A percentile compares a stretch with the other conserved stretches of the same genome.
phyloP scores from a whole-genome alignment of 2,888 invertebrate genomes.

The Eupithecia insigniata region DNA sequence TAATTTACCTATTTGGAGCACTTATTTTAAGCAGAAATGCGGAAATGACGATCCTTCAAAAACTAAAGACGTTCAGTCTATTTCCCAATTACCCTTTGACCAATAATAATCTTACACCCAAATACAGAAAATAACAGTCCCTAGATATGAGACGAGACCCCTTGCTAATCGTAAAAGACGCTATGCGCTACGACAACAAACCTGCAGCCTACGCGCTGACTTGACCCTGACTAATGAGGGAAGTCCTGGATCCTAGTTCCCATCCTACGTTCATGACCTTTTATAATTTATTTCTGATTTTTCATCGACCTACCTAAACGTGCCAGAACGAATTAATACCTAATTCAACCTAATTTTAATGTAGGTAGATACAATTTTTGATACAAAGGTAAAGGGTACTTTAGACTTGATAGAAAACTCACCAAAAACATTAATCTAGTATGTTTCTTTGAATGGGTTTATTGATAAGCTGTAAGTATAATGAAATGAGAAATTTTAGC shows the following conservation, averaged over 20 bases:
- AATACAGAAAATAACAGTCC: too few relatives aligned
- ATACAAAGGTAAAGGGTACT: not conserved
- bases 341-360: not conserved
- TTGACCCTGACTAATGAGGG: conserved; percentile 22
- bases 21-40: too few relatives aligned
- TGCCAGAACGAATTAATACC: not conserved
- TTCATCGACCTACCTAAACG: not conserved
- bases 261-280: conserved; percentile 15
- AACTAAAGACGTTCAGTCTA: too few relatives aligned
- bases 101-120: too few relatives aligned
- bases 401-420: not conserved
- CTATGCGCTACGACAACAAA: not conserved
- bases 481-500: not conserved
- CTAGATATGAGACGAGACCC: not conserved
- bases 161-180: not conserved
- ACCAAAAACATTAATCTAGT: not conserved
- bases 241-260: conserved; percentile 18
- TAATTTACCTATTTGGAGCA: too few relatives aligned
- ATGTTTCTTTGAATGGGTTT: not conserved
- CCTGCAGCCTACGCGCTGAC: not conserved
- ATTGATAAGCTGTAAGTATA: not conserved
- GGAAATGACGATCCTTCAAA: not conserved
- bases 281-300: not conserved
- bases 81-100: not conserved
- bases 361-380: too few relatives aligned